Percentiles rank a stretch among this genome's conserved stretches.
These are phyloP conservation scores for Lycodopsis pacificus DNA, from an alignment of 2,797 vertebrate genomes.

Conservation along the genomic window DNA sequence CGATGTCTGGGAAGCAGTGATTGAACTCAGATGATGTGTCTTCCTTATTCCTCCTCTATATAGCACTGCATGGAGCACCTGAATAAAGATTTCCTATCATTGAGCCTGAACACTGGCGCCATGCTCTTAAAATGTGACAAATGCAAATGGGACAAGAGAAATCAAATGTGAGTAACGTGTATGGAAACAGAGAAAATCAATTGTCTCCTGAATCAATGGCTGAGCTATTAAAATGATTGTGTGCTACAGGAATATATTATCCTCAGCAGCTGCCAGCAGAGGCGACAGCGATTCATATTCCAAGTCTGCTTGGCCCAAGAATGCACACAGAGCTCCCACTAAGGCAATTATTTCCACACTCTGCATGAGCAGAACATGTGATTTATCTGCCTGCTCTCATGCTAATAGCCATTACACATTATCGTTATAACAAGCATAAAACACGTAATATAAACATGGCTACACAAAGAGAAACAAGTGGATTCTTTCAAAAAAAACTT, in stretches of 20 bases:
- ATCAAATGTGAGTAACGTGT: constrained; percentile 81
- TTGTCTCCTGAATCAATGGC: constrained; percentile 81
- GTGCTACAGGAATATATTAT: constrained; percentile 76
- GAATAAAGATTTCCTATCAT: constrained; percentile 65
- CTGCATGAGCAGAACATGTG: constrained; percentile 52
- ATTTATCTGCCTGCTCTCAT: constrained; percentile 53
- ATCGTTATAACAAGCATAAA: constrained; percentile 52
- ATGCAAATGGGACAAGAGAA: constrained; percentile 75
- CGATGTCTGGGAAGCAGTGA: background rate
- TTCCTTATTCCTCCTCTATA: constrained; percentile 25
- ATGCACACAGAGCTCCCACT: constrained; percentile 45
- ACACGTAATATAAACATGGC: constrained; percentile 30
- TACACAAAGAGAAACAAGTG: constrained; percentile 15
- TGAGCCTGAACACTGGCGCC: constrained; percentile 28
- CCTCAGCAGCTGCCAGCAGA: constrained; percentile 63
- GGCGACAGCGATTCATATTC: constrained; percentile 50
- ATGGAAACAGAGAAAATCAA: constrained; percentile 79
- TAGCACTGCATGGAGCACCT: constrained; percentile 34
- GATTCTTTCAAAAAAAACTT: background rate
- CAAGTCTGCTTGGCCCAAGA: constrained; percentile 48
- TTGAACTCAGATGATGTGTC: constrained; percentile 17
- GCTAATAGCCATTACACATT: constrained; percentile 41
- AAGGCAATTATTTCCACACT: constrained; percentile 62
- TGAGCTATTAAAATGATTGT: constrained; percentile 80
- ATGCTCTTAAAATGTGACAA: constrained; percentile 68